These are phyloP conservation scores for Macrobrachium nipponense DNA, from an alignment of 1,140 invertebrate genomes.

Conservation along the genomic window DNA sequence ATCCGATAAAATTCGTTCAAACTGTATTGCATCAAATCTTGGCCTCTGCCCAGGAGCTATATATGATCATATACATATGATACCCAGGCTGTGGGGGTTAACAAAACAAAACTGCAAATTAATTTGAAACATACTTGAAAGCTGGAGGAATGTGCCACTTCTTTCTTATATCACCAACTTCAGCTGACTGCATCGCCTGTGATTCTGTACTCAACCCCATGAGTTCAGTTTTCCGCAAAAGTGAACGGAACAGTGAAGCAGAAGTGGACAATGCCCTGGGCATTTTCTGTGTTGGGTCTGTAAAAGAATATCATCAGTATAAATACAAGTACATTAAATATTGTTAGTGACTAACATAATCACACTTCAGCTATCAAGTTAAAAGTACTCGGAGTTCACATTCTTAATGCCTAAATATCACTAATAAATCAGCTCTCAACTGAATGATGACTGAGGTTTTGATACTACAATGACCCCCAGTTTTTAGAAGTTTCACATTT, in stretches of 20 bases:
- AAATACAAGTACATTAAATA: background rate
- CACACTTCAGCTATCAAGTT: background rate
- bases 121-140: constrained; percentile 70
- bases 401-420: too few relatives aligned
- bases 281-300: constrained; percentile 94
- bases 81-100: too few relatives aligned
- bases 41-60: too few relatives aligned
- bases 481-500: too few relatives aligned
- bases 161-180: constrained; percentile 85
- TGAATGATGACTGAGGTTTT: too few relatives aligned
- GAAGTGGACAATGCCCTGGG: constrained; percentile 89
- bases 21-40: too few relatives aligned
- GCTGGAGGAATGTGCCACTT: constrained; percentile 95
- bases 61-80: too few relatives aligned
- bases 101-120: background rate
- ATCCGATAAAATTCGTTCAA: too few relatives aligned
- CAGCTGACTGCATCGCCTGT: constrained; percentile 82
- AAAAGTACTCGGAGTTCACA: too few relatives aligned
- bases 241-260: constrained; percentile 85
- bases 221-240: constrained; percentile 87
- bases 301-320: constrained; percentile 60
- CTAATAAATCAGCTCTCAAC: too few relatives aligned
- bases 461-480: too few relatives aligned
- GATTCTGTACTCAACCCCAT: constrained; percentile 90
- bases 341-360: background rate